Percentiles rank a stretch among this genome's conserved stretches.
These are phyloP conservation scores for Seira musarum DNA, from an alignment of 2,888 invertebrate species.

Conservation along the genomic window DNA sequence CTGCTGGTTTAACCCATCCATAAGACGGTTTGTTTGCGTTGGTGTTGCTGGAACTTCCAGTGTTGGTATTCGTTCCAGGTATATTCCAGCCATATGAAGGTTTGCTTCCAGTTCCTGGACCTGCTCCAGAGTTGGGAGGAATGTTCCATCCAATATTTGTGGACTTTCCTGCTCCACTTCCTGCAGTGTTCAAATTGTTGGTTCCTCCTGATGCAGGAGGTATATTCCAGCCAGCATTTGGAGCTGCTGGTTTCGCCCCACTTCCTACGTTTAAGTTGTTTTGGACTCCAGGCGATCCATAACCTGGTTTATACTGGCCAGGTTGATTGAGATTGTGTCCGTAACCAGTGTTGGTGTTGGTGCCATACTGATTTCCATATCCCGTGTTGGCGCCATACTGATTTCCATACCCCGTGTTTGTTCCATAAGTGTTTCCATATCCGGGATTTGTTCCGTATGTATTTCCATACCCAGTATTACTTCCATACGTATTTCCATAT, in stretches of 20 bases:
- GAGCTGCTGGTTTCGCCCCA: conserved; percentile 34
- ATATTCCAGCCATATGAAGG: conserved; percentile 58
- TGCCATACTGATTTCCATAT: conserved; percentile 42
- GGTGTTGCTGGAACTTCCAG: conserved; percentile 8
- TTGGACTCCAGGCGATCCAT: conserved; percentile 33
- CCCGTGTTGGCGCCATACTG: conserved; percentile 25
- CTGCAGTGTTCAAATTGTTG: conserved; percentile 51
- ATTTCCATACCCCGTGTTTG: conserved; percentile 19
- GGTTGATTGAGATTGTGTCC: conserved; percentile 37
- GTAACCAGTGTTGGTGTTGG: conserved; percentile 49
- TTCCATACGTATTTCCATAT: background rate
- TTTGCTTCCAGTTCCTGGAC: conserved; percentile 32
- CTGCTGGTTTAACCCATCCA: conserved; percentile 41
- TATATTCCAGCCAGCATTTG: conserved; percentile 63
- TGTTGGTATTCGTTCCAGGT: conserved; percentile 39
- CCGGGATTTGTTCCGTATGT: conserved; percentile 24
- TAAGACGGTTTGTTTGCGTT: conserved; percentile 37
- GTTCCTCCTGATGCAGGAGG: conserved; percentile 49
- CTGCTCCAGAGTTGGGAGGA: conserved; percentile 34
- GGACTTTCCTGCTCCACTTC: conserved; percentile 30
- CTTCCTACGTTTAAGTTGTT: conserved; percentile 59
- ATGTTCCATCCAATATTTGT: conserved; percentile 56
- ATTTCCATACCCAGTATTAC: conserved; percentile 20
- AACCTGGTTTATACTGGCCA: conserved; percentile 40
- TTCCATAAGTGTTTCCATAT: conserved; percentile 27